Evolutionary conservation across 1,140 invertebrate genomes (phyloP).

Genomic region (Lepidotrigona ventralis): DNA sequence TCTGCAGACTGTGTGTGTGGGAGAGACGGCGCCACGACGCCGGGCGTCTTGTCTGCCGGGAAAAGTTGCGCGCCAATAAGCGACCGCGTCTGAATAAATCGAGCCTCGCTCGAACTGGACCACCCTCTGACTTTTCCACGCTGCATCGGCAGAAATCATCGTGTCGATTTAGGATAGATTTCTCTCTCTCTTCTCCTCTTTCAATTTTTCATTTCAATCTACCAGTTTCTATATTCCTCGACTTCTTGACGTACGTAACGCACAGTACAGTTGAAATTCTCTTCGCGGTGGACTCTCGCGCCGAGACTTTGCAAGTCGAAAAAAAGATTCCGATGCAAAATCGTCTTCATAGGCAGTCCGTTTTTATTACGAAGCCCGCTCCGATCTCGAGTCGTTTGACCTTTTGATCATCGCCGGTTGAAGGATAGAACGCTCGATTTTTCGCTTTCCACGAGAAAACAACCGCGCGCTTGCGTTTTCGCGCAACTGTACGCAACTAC

Average conservation of each 20-base stretch:
- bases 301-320: slow-evolving; percentile 17
- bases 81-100: slow-evolving; percentile 58
- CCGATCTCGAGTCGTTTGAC: too few species aligned
- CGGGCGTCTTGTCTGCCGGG: slow-evolving; percentile 51
- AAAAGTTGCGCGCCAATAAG: slow-evolving; percentile 56
- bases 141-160: background rate
- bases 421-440: too few species aligned
- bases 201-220: background rate
- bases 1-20: background rate
- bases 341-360: too few species aligned
- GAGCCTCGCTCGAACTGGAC: slow-evolving; percentile 49
- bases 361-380: slow-evolving; percentile 8
- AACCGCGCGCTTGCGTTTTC: background rate
- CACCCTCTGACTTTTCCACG: slow-evolving; percentile 49
- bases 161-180: background rate
- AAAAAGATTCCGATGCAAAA: slow-evolving; percentile 12
- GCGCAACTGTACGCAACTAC: background rate
- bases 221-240: too few species aligned
- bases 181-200: too few species aligned
- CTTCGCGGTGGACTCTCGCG: background rate
- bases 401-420: background rate
- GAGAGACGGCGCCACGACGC: slow-evolving; percentile 54
- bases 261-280: background rate
- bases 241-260: background rate
- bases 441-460: background rate